Evolutionary conservation across 2,113 vertebrate genomes (phyloP).

Genomic region (Cyrtonyx montezumae): DNA sequence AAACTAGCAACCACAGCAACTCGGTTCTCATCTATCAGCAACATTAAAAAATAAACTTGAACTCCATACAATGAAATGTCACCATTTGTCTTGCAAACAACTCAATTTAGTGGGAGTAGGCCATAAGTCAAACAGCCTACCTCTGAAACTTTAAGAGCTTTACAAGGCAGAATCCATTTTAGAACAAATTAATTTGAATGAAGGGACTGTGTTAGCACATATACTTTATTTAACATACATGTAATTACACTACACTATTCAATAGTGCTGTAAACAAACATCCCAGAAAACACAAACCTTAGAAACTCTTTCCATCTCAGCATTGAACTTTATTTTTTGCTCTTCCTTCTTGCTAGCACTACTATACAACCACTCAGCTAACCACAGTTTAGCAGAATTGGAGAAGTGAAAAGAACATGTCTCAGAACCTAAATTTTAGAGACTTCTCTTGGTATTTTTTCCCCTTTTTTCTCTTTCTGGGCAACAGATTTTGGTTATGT

Average conservation of each 20-base stretch:
- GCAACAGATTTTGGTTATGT: neutral
- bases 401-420: neutral
- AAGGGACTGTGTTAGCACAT: neutral
- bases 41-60: slow-evolving; percentile 28
- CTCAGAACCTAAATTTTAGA: neutral
- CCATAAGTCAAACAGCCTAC: neutral
- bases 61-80: neutral
- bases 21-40: neutral
- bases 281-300: neutral
- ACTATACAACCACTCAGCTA: neutral
- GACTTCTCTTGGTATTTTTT: neutral
- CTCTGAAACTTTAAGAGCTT: neutral
- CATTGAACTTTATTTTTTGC: neutral
- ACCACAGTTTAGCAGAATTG: neutral
- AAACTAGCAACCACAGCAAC: neutral
- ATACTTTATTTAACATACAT: neutral
- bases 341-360: neutral
- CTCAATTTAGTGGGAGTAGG: neutral
- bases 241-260: neutral
- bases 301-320: neutral
- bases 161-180: neutral
- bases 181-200: neutral
- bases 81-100: neutral
- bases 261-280: neutral
- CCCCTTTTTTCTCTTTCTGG: neutral